A percentile compares a stretch with the other conserved stretches of the same genome.
Conservation (phyloP, 1,140 invertebrate species). For the Parasteatoda tepidariorum region DNA sequence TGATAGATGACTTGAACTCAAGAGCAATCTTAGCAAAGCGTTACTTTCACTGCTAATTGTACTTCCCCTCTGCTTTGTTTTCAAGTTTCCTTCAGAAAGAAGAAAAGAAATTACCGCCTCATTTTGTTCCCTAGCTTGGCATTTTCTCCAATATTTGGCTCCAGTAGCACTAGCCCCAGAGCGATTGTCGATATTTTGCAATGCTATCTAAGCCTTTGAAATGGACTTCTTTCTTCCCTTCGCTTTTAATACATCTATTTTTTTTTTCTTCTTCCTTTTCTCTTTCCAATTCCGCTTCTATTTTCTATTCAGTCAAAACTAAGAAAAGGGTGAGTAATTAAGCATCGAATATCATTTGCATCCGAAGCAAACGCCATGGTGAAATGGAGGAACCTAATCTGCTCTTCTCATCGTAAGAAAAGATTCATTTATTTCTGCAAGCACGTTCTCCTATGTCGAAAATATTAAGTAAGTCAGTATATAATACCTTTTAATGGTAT, state of each 20-base stretch:
- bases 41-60: constrained; percentile 59
- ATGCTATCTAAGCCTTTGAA: background rate
- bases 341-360: constrained; percentile 39
- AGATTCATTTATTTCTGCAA: too few species aligned
- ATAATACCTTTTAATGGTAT: too few species aligned
- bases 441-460: too few species aligned
- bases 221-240: too few species aligned
- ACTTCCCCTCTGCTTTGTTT: constrained; percentile 39
- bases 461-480: too few species aligned
- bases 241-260: too few species aligned
- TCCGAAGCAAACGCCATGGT: background rate
- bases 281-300: constrained; percentile 13
- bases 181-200: constrained; percentile 45
- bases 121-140: constrained; percentile 53
- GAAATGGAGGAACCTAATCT: too few species aligned
- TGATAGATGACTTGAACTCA: constrained; percentile 52
- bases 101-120: constrained; percentile 52
- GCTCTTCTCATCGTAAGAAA: too few species aligned
- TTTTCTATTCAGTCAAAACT: constrained; percentile 25
- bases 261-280: too few species aligned
- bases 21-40: constrained; percentile 41
- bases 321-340: constrained; percentile 57
- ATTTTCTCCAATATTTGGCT: constrained; percentile 58
- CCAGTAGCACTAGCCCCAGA: constrained; percentile 29
- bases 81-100: constrained; percentile 27